These are phyloP conservation scores for Sphaeridia pumilis DNA, from an alignment of 2,888 invertebrate species.

Conservation along the genomic window DNA sequence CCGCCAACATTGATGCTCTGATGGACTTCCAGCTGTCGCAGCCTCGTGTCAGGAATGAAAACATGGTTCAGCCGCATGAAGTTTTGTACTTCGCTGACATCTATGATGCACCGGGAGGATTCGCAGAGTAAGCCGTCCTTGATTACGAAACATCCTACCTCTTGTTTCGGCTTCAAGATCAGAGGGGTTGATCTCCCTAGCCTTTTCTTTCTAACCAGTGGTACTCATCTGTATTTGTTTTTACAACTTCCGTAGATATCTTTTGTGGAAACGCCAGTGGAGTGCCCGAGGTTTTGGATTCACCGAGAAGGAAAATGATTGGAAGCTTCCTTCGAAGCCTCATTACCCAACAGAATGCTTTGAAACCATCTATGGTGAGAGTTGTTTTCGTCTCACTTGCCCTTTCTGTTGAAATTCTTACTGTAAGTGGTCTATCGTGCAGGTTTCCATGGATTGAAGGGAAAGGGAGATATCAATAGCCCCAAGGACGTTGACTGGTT, in stretches of 20 bases:
- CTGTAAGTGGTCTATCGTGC: background rate
- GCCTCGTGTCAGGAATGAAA: slow-evolving; percentile 50
- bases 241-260: no score
- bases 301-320: slow-evolving; percentile 74
- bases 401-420: background rate
- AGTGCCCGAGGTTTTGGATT: slow-evolving; percentile 89
- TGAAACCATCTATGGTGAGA: slow-evolving; percentile 73
- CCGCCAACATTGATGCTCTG: slow-evolving; percentile 91
- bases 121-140: slow-evolving; percentile 61
- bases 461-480: slow-evolving; percentile 77
- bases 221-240: no score
- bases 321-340: slow-evolving; percentile 53
- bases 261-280: slow-evolving; percentile 53
- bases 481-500: slow-evolving; percentile 71
- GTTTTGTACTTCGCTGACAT: slow-evolving; percentile 86
- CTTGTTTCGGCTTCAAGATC: no score
- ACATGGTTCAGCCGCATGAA: slow-evolving; percentile 40
- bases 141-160: no score
- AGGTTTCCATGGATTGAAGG: slow-evolving; percentile 40
- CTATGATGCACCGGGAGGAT: slow-evolving; percentile 93
- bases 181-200: no score
- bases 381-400: background rate
- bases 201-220: no score
- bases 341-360: slow-evolving; percentile 73
- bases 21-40: slow-evolving; percentile 82